Evolutionary conservation across 2,797 vertebrate species (phyloP), one percentile per base, ranked within the genome.

Genomic region (Parambassis ranga): DNA sequence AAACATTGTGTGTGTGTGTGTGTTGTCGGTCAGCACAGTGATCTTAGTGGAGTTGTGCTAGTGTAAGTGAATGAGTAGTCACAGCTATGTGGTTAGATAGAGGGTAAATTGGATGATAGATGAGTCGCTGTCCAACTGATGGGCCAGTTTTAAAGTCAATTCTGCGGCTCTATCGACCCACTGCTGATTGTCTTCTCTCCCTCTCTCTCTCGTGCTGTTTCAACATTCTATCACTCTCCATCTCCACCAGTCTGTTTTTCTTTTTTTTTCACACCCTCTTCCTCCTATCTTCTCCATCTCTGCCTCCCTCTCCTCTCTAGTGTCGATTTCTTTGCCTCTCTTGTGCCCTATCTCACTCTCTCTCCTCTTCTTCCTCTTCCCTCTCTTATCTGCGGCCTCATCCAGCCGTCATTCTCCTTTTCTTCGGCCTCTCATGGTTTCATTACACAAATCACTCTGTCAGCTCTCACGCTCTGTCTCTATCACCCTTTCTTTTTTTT

Each of bases 71-170:
- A 85, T 83, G 81, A 86, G 85, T 85, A 66, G 82, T 84, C 72
- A 78, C 72, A 74, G 73, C 71, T 60, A 59, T 69, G 76, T 52
- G 71, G 71, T 83, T 79, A 74, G 84, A 82, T 66, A 70, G 75
- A 78, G 77, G 79, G 65, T 82, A 88, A 90, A 89, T 87, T 83
- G 82, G 78, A 85, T 87, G 87, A 91, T 82, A 71, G 87, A 90
- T 82, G 87, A 84, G 81, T 63, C 32, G 47, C 78, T 78, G 81
- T 82, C 77, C 48, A 31, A 50, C 67, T 75, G 81, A 86, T 83
- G 75, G 82, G 66, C 72, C 68, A 31, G 56, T 74, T 88, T 83
- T 76, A 79, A 69, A 86, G 86, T 87, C 71, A 80, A 81, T 84
- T 77, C 78, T 76, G 70, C 49, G 66, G 50, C 58, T 62, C 65